Evolutionary conservation across 2,113 vertebrate genomes (phyloP).

Genomic region (Zosterops hypoxanthus): DNA sequence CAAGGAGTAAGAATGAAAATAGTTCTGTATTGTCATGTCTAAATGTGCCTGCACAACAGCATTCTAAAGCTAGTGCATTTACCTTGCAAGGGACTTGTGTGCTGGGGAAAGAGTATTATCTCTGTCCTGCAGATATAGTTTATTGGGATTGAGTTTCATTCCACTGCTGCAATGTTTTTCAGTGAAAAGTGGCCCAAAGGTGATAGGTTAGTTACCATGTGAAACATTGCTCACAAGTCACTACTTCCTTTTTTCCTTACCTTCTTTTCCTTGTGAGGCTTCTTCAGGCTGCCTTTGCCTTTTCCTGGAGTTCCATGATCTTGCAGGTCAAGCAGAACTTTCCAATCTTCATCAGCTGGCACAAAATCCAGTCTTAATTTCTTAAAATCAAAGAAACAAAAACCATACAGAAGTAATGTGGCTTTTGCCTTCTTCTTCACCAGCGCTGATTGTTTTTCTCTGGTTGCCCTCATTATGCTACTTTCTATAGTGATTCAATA

Average conservation of each 20-base stretch:
- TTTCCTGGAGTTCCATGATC: neutral
- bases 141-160: neutral
- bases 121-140: neutral
- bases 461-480: neutral
- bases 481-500: neutral
- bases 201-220: neutral
- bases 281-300: neutral
- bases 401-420: neutral
- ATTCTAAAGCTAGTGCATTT: neutral
- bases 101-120: neutral
- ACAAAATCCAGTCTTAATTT: neutral
- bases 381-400: neutral
- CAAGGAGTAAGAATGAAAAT: neutral
- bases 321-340: neutral
- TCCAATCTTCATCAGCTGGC: neutral
- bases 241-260: neutral
- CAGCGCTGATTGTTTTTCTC: neutral
- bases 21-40: neutral
- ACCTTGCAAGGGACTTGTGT: neutral
- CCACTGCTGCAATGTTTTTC: neutral
- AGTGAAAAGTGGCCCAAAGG: neutral
- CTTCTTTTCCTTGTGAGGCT: neutral
- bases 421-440: neutral
- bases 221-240: neutral
- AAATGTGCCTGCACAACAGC: neutral